Evolutionary conservation across 1,140 invertebrate genomes (phyloP), one percentile per base, ranked within the genome.

Genomic region (Pogonognathellus flavescens): DNA sequence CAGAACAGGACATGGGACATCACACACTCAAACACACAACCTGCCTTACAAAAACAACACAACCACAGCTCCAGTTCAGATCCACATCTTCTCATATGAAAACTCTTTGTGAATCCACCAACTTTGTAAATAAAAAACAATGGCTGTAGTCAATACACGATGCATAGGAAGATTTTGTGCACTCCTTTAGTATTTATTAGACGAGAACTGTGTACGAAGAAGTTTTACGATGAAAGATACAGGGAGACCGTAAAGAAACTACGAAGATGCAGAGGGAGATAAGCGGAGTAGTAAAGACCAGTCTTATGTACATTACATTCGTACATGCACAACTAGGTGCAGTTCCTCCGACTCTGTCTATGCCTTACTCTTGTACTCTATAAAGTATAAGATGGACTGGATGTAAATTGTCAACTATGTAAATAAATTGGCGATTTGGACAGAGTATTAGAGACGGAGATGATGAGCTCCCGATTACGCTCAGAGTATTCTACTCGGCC

Each of bases 361-460:
- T 41, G 31, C 6, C 9, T 57, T 57, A 1, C 11, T 57, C 2
- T 13, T 57, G 53, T 57, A 57, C 53, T 57, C n/a, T 13, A n/a
- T 13, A 14, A 57, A 57, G 9, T 10, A 57, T 14, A 2, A 57
- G 53, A 3, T 57, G 3, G 2, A 14, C n/a, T 57, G 1, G 9
- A 13, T 57, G 2, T n/a, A 57, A 14, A 14, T 13, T 49, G 70
- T 41, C 49, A 50, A 49, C 25, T 76, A 76, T 50, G 70, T 76
- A 76, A 76, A 25, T 41, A 50, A 76, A 76, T 76, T 76, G 70
- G 70, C 70, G 70, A 76, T 76, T 76, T 76, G 31, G 41, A 76
- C 41, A 76, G 70, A 76, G 70, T 25, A 76, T 76, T 76, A 76
- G 41, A 31, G 41, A 76, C 49, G 41, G 49, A 70, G 70, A 76